phyloP scores from a whole-genome alignment of 2,797 vertebrate species.

The Columba guinea region DNA sequence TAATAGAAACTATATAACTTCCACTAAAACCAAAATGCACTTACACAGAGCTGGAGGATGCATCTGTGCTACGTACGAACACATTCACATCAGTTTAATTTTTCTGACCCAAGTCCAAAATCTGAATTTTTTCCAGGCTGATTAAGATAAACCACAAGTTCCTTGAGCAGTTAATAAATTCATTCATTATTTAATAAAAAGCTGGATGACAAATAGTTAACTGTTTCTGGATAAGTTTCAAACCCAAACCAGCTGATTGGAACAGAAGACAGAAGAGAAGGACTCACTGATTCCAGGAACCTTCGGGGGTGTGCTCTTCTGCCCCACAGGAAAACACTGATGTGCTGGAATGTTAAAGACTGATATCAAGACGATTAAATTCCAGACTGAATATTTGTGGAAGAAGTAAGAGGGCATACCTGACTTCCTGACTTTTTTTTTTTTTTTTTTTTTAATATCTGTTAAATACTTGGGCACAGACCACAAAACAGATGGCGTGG shows the following conservation, averaged over 20 bases:
- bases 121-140: background rate
- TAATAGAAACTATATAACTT: background rate
- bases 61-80: background rate
- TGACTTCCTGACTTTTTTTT: background rate
- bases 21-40: background rate
- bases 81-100: background rate
- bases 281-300: background rate
- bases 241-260: background rate
- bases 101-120: background rate
- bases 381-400: background rate
- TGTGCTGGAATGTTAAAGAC: background rate
- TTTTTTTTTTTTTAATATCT: background rate
- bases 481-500: background rate
- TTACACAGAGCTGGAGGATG: background rate
- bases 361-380: background rate
- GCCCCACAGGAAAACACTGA: background rate
- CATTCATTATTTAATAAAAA: too few relatives aligned
- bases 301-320: background rate
- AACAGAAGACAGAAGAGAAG: conserved; percentile 1
- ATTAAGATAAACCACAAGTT: background rate
- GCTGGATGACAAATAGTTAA: background rate
- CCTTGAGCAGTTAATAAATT: background rate
- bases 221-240: background rate
- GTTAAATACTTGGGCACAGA: background rate
- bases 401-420: background rate